These are phyloP conservation scores for Mimachlamys varia DNA, from an alignment of 2,888 invertebrate genomes.

Conservation along the genomic window DNA sequence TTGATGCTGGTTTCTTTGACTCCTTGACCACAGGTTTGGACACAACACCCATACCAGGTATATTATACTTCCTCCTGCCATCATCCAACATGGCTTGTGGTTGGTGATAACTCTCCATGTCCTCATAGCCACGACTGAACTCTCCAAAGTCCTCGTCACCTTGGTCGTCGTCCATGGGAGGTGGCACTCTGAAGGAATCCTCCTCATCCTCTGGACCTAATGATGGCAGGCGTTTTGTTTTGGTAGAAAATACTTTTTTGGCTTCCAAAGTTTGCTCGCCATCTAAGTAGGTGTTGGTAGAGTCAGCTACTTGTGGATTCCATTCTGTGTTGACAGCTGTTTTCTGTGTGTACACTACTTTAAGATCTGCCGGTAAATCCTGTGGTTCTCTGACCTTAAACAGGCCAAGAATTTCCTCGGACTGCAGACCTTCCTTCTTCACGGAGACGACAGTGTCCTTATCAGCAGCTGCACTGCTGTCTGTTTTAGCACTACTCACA, in stretches of 20 bases:
- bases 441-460: constrained; percentile 57
- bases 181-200: constrained; percentile 65
- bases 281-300: background rate
- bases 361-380: background rate
- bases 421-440: constrained; percentile 67
- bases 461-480: background rate
- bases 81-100: constrained; percentile 48
- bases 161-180: constrained; percentile 67
- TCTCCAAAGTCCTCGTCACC: constrained; percentile 68
- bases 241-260: constrained; percentile 38
- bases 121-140: constrained; percentile 68
- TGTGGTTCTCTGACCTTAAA: constrained; percentile 67
- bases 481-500: background rate
- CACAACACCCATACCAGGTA: background rate
- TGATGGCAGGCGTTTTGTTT: constrained; percentile 38
- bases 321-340: constrained; percentile 49
- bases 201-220: constrained; percentile 59
- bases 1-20: constrained; percentile 44
- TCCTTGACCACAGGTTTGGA: constrained; percentile 40
- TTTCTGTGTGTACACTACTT: constrained; percentile 47
- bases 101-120: constrained; percentile 62
- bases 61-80: background rate
- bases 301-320: constrained; percentile 36
- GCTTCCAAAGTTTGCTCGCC: constrained; percentile 10
- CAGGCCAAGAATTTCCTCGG: constrained; percentile 68